These are phyloP conservation scores for Brachionus koreanus DNA, from an alignment of 1,140 invertebrate genomes.

Conservation along the genomic window DNA sequence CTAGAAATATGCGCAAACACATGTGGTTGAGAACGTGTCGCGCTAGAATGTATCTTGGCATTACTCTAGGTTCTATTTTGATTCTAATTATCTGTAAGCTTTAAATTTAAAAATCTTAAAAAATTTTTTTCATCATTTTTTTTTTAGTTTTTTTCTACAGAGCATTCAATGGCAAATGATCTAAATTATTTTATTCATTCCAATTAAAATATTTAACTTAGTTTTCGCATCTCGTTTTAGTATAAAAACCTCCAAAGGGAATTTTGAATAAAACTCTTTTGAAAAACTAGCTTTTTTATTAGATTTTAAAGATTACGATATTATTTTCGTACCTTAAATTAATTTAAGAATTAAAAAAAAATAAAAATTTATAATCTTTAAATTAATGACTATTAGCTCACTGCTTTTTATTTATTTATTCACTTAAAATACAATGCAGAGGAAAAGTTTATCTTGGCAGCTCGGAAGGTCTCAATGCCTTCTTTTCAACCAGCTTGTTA, in stretches of 20 bases:
- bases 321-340: neutral
- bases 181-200: neutral
- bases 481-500: no score
- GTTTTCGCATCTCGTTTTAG: neutral
- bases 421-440: no score
- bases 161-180: neutral
- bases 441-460: no score
- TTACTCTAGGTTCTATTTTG: slow-evolving; percentile 15
- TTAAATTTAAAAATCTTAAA: neutral
- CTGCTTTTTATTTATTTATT: no score
- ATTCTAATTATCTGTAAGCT: slow-evolving; percentile 27
- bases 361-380: no score
- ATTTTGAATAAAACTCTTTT: neutral
- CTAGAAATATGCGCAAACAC: slow-evolving; percentile 7
- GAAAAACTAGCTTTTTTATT: neutral
- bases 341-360: no score
- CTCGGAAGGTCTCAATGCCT: no score
- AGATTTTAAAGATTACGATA: neutral
- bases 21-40: slow-evolving; percentile 30
- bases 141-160: slow-evolving; percentile 22
- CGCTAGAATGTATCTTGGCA: slow-evolving; percentile 11
- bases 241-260: neutral
- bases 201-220: neutral
- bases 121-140: neutral
- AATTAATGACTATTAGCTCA: no score